Percentiles rank a stretch among this genome's conserved stretches.
phyloP scores from a whole-genome alignment of 2,888 invertebrate genomes.

The Agonum fuliginosum region DNA sequence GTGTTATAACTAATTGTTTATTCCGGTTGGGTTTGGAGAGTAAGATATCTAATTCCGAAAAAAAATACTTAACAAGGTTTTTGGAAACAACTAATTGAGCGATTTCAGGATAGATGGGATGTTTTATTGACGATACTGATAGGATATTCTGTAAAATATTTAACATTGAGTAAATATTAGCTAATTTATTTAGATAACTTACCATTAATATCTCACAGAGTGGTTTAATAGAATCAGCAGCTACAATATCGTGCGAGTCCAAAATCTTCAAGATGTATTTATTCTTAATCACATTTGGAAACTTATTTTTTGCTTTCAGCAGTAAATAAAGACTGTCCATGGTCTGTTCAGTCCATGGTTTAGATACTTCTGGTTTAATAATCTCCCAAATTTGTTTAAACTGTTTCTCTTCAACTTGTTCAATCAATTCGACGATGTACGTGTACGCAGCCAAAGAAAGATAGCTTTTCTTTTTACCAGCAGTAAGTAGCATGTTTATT shows the following conservation, averaged over 20 bases:
- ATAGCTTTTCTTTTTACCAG: slow-evolving; percentile 79
- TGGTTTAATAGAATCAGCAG: slow-evolving; percentile 75
- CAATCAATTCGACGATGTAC: slow-evolving; percentile 78
- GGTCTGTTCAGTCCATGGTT: slow-evolving; percentile 79
- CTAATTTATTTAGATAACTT: slow-evolving; percentile 66
- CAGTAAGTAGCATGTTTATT: slow-evolving; percentile 72
- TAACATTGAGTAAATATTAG: slow-evolving; percentile 53
- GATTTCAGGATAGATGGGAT: slow-evolving; percentile 80
- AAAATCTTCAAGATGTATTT: slow-evolving; percentile 76
- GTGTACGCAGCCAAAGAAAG: slow-evolving; percentile 77
- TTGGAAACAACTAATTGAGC: slow-evolving; percentile 75
- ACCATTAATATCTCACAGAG: slow-evolving; percentile 80
- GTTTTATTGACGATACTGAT: slow-evolving; percentile 76
- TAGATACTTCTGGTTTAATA: slow-evolving; percentile 77
- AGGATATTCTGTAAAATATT: slow-evolving; percentile 76
- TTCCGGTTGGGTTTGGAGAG: slow-evolving; percentile 76
- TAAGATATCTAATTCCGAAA: slow-evolving; percentile 74
- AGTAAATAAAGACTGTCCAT: slow-evolving; percentile 81
- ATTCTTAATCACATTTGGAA: slow-evolving; percentile 74
- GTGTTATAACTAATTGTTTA: slow-evolving; percentile 77
- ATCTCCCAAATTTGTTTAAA: slow-evolving; percentile 78
- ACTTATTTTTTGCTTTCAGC: slow-evolving; percentile 72
- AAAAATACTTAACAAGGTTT: slow-evolving; percentile 76
- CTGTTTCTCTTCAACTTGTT: slow-evolving; percentile 75
- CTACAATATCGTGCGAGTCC: slow-evolving; percentile 76